Percentiles rank a stretch among this genome's conserved stretches.
Evolutionary conservation across 2,888 invertebrate genomes (phyloP).

Genomic region (Lutraria lutraria): DNA sequence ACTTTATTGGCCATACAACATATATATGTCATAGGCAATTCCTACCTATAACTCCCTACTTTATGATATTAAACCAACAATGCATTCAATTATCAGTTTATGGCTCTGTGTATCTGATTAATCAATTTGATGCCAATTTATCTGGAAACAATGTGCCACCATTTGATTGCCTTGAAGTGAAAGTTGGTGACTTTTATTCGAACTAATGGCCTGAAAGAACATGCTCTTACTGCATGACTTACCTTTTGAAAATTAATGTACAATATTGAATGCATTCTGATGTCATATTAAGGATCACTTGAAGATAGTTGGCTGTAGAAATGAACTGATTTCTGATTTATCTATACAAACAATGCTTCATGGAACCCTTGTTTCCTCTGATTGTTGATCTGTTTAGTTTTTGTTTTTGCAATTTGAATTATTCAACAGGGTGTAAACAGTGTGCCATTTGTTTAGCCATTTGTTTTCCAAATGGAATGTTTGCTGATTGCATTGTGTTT

Average conservation of each 20-base stretch:
- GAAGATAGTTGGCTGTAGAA: neutral
- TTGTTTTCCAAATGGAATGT: neutral
- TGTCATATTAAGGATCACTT: neutral
- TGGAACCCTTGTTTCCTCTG: neutral
- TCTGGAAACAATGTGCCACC: neutral
- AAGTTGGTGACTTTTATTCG: neutral
- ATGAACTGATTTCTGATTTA: neutral
- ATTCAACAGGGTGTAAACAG: neutral
- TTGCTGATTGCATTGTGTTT: neutral
- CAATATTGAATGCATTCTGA: neutral
- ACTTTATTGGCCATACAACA: too few species aligned
- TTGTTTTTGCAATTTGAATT: neutral
- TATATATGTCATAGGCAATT: neutral
- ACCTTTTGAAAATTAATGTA: neutral
- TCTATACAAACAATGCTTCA: neutral
- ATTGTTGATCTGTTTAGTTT: neutral
- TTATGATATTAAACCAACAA: conserved; percentile 9
- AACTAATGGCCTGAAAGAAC: neutral
- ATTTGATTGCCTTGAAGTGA: neutral
- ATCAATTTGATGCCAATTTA: neutral
- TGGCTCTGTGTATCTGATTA: neutral
- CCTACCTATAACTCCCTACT: neutral
- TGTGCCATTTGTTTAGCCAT: neutral
- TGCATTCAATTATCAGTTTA: neutral
- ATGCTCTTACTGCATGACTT: neutral